A percentile compares a stretch with the other conserved stretches of the same genome.
Conservation (phyloP, 2,888 invertebrate genomes). For the Parasteatoda lunata region DNA sequence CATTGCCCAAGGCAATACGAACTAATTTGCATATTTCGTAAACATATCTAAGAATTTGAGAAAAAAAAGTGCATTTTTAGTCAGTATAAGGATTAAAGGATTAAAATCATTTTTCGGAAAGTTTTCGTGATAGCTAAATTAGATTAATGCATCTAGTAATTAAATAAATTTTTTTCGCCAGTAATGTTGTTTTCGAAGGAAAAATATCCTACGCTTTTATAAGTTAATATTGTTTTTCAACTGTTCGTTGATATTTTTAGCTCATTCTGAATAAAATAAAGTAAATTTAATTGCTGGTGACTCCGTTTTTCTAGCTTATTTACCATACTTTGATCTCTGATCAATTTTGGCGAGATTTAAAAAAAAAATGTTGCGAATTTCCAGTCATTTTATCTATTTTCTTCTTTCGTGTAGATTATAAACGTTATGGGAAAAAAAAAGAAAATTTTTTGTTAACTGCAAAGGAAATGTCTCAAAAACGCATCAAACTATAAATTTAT, state of each 20-base stretch:
- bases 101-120: conserved; percentile 55
- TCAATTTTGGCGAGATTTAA: neutral
- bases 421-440: too few relatives aligned
- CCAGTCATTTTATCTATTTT: too few relatives aligned
- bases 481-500: too few relatives aligned
- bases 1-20: conserved; percentile 27
- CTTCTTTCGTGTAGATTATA: too few relatives aligned
- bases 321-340: neutral
- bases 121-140: conserved; percentile 51
- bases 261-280: conserved; percentile 36
- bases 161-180: conserved; percentile 48
- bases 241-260: conserved; percentile 18
- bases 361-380: neutral
- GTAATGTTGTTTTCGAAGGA: conserved; percentile 12
- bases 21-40: conserved; percentile 46
- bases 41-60: conserved; percentile 44
- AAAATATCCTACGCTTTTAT: conserved; percentile 35
- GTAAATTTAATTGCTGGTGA: conserved; percentile 35
- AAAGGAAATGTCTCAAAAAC: too few relatives aligned
- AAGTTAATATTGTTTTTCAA: conserved; percentile 33
- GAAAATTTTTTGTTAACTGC: too few relatives aligned
- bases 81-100: conserved; percentile 57
- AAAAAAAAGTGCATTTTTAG: conserved; percentile 22
- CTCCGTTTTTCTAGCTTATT: neutral
- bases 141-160: conserved; percentile 64